Conservation (phyloP, 64 coral and sea anemone species). For the Montipora cactus region DNA sequence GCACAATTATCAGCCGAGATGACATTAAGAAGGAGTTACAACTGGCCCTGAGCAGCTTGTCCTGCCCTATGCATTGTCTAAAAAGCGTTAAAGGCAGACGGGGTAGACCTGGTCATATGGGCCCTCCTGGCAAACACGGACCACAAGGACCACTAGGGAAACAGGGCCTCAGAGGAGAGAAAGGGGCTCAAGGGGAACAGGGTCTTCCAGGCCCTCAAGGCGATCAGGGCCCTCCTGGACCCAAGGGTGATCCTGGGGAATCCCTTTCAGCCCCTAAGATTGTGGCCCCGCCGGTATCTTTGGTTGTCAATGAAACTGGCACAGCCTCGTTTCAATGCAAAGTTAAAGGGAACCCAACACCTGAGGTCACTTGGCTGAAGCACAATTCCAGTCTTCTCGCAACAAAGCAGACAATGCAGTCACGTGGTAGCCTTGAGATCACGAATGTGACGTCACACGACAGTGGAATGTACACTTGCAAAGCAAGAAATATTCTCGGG, state of each 20-base stretch:
- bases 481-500: slow-evolving; percentile 45
- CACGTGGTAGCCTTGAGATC: slow-evolving; percentile 15
- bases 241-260: slow-evolving; percentile 50
- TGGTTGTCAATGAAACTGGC: slow-evolving; percentile 36
- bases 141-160: slow-evolving; percentile 18
- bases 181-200: background rate
- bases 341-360: slow-evolving; percentile 38
- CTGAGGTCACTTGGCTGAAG: slow-evolving; percentile 22
- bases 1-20: background rate
- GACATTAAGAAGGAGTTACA: slow-evolving; percentile 31
- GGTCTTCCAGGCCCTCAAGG: slow-evolving; percentile 35
- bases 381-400: background rate
- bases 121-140: slow-evolving; percentile 44
- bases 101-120: slow-evolving; percentile 29
- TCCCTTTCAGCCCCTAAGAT: slow-evolving; percentile 34
- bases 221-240: slow-evolving; percentile 33
- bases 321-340: slow-evolving; percentile 39
- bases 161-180: slow-evolving; percentile 1
- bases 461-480: slow-evolving; percentile 26
- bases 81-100: slow-evolving; percentile 27
- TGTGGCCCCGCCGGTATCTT: background rate
- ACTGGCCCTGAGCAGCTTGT: slow-evolving; percentile 11
- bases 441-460: background rate
- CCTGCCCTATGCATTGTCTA: slow-evolving; percentile 11
- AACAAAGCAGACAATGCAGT: background rate